Base-by-base conservation (phyloP, 2,797 vertebrate genomes). In the Sandelia bainsii region DNA sequence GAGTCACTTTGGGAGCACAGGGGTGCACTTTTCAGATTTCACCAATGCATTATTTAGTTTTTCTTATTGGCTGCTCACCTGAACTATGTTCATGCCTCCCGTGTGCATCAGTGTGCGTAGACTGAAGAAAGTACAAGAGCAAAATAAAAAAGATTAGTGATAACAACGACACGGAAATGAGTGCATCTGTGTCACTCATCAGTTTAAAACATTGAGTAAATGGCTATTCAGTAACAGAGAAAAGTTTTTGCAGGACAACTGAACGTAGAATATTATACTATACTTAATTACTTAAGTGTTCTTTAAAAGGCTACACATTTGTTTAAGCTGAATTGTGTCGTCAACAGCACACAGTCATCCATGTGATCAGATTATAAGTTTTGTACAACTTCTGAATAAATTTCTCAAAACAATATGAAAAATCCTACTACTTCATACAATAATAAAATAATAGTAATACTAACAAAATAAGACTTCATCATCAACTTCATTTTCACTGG, bases 41-140 rank as follows among this genome's bases (percentile, higher is more conserved):
- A 79, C 77, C 82, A 86, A 86, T 84, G 91, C 91, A 93, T 93
- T 93, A 93, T 89, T 92, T 83, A 91, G 84, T 87, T 93, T 93
- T 91, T 86, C 68, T 87, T 75, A 87, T 86, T 89, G 84, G 86
- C 81, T 79, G 75, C 83, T 89, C 83, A 78, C 72, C 85, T 75
- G 78, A 86, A 86, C 69, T 79, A 44, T 72, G 75, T 84, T 77
- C 74, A 82, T 82, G 79, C 75, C 72, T 86, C 77, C 63, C 62
- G 77, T 5, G 79, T 80, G 76, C 9, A 53, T 78, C 67, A 16
- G 68, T 64, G 69, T 84, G 80, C 86, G 82, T 82, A 62, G 75
- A 72, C 39, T 11, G 62, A 68, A 70, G 63, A 57, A 52, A 29
- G 74, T 45, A 80, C 60, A 68, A 25, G 49, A 81, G 70, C 45